Evolutionary conservation across 2,888 invertebrate species (phyloP), one percentile per base, ranked within the genome.

Genomic region (Galeopsomyia nigrocyanea): DNA sequence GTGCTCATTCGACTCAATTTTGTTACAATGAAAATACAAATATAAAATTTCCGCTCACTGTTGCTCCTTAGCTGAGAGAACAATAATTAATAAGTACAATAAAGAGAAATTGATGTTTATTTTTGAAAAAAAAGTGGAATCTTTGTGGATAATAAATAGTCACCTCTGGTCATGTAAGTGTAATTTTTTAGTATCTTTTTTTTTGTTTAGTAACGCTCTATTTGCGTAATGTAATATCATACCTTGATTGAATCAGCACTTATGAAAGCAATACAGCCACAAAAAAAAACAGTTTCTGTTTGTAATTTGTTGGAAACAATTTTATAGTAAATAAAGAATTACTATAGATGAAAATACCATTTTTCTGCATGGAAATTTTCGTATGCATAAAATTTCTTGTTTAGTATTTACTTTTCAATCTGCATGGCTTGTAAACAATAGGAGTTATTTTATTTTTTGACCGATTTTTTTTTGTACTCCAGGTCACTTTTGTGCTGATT

Each of bases 281-380:
- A 58, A 21, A 64, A 19, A 53, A 68, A 74, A 65, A 55, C 67
- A 55, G 57, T 71, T 80, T 82, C 79, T 80, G 79, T 81, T 80
- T 81, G 82, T 82, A 81, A 82, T 83, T 83, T 82, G 81, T 83
- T 81, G 80, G 82, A 80, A 79, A 77, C 81, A 84, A 80, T 84
- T 84, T 84, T 83, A 82, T 82, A 84, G 80, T 76, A 81, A 84
- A 84, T 83, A 84, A 83, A 84, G 79, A 79, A 82, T 79, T 80
- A 81, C 76, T 80, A 80, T 74, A 75, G 79, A 80, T 66, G 56
- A 71, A 66, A 53, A 49, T 61, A 50, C 60, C 2, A 67, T 49
- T 47, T 26, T 55, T 60, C 58, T 22, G 68, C 58, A 71, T 64
- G 64, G 76, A 47, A 70, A 68, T 73, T 17, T 26, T 3, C 3